Evolutionary conservation across 2,888 invertebrate species (phyloP).

Genomic region (Melieria crassipennis): DNA sequence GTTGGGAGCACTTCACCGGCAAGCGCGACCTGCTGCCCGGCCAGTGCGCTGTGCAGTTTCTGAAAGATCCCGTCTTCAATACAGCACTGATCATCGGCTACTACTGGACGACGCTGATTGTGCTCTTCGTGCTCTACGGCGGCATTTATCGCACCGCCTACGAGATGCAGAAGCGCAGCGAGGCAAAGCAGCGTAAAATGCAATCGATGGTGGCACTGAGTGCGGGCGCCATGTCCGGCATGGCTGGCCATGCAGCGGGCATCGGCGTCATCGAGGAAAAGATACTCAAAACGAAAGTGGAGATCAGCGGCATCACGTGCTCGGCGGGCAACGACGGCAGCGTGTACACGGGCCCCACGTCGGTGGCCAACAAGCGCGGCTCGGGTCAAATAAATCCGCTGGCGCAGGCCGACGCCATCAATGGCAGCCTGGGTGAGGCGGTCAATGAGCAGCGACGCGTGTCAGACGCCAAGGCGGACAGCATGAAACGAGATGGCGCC

Average conservation of each 20-base stretch:
- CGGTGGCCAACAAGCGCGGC: conserved; percentile 57
- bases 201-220: conserved; percentile 92
- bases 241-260: conserved; percentile 88
- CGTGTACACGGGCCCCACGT: conserved; percentile 35
- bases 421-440: conserved; percentile 46
- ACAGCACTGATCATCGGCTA: conserved; percentile 96
- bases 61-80: conserved; percentile 97
- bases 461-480: conserved; percentile 54
- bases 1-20: conserved; percentile 98
- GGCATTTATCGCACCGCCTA: conserved; percentile 98
- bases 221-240: conserved; percentile 89
- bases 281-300: conserved; percentile 57
- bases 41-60: conserved; percentile 95
- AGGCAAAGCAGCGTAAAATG: conserved; percentile 95
- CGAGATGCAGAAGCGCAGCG: conserved; percentile 96
- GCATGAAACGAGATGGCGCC: conserved; percentile 53
- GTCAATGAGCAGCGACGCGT: conserved; percentile 46
- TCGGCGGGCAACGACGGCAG: conserved; percentile 46
- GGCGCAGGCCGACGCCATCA: conserved; percentile 53
- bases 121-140: conserved; percentile 94
- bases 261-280: conserved; percentile 79
- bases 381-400: conserved; percentile 59
- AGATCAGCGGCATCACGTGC: conserved; percentile 45
- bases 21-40: conserved; percentile 86
- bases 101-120: conserved; percentile 96